Evolutionary conservation across 2,888 invertebrate species (phyloP).

Genomic region (Maniola hyperantus): DNA sequence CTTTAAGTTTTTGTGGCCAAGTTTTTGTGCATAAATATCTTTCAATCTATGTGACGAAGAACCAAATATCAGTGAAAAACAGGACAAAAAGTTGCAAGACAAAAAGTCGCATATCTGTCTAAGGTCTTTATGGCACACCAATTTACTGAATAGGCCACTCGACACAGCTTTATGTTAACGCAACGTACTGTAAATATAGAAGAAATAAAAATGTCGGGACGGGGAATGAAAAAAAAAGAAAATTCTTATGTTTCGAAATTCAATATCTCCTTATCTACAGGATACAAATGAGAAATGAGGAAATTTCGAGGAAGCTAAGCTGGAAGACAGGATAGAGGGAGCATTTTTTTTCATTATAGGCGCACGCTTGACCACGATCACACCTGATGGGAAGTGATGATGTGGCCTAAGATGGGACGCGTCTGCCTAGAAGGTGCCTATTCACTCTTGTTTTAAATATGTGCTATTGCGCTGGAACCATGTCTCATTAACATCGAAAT

Average conservation of each 20-base stretch:
- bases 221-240: constrained; percentile 43
- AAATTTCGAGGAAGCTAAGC: not conserved
- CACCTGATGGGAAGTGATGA: too few relatives aligned
- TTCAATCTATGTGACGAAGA: too few relatives aligned
- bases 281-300: constrained; percentile 38
- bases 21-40: too few relatives aligned
- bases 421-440: too few relatives aligned
- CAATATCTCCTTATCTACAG: constrained; percentile 69
- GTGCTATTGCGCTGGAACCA: too few relatives aligned
- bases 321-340: constrained; percentile 38
- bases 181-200: constrained; percentile 55
- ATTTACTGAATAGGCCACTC: constrained; percentile 62
- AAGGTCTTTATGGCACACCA: constrained; percentile 34
- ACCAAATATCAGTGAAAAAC: too few relatives aligned
- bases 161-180: constrained; percentile 55
- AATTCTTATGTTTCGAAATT: constrained; percentile 70
- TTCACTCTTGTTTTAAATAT: too few relatives aligned
- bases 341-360: too few relatives aligned
- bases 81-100: constrained; percentile 37
- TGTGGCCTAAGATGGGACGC: too few relatives aligned
- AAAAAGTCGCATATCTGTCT: constrained; percentile 53
- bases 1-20: too few relatives aligned
- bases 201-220: constrained; percentile 61
- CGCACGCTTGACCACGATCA: too few relatives aligned
- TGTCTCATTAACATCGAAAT: too few relatives aligned